A percentile compares a stretch with the other conserved stretches of the same genome.
phyloP scores from a whole-genome alignment of 2,888 invertebrate species.

The Ctenicera cuprea region DNA sequence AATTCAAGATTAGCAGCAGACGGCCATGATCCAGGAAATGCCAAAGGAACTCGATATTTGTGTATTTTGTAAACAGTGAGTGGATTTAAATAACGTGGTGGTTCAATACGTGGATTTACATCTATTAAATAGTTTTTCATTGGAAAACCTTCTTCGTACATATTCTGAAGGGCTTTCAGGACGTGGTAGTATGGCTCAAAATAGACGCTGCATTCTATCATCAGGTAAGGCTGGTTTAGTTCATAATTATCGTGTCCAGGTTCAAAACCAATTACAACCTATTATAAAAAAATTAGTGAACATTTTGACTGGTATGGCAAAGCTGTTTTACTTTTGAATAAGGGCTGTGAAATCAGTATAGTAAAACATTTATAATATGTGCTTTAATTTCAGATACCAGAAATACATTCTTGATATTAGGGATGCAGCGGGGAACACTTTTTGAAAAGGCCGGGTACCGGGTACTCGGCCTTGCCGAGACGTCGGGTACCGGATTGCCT shows the following conservation, averaged over 20 bases:
- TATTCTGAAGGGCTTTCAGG: conserved; percentile 79
- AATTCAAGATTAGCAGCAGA: conserved; percentile 72
- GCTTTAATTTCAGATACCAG: too few relatives aligned
- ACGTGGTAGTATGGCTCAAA: conserved; percentile 89
- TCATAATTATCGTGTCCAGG: conserved; percentile 59
- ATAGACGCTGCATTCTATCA: conserved; percentile 87
- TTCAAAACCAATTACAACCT: conserved; percentile 43
- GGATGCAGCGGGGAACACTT: too few relatives aligned
- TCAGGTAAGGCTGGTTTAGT: conserved; percentile 70
- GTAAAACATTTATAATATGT: too few relatives aligned
- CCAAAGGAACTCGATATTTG: not conserved
- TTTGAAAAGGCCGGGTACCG: too few relatives aligned
- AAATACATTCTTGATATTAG: too few relatives aligned
- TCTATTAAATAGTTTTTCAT: conserved; percentile 82
- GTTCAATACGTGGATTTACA: conserved; percentile 66
- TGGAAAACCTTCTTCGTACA: conserved; percentile 77
- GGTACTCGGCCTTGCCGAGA: too few relatives aligned
- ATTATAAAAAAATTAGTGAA: conserved; percentile 12
- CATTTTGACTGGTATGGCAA: too few relatives aligned
- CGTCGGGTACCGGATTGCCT: too few relatives aligned
- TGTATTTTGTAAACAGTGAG: conserved; percentile 41
- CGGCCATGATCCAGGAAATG: not conserved
- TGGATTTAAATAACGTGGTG: conserved; percentile 71
- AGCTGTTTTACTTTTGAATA: too few relatives aligned
- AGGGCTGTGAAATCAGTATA: too few relatives aligned